A percentile compares a stretch with the other conserved stretches of the same genome.
Evolutionary conservation across 2,888 invertebrate species (phyloP).

Genomic region (Drosophila algonquin): DNA sequence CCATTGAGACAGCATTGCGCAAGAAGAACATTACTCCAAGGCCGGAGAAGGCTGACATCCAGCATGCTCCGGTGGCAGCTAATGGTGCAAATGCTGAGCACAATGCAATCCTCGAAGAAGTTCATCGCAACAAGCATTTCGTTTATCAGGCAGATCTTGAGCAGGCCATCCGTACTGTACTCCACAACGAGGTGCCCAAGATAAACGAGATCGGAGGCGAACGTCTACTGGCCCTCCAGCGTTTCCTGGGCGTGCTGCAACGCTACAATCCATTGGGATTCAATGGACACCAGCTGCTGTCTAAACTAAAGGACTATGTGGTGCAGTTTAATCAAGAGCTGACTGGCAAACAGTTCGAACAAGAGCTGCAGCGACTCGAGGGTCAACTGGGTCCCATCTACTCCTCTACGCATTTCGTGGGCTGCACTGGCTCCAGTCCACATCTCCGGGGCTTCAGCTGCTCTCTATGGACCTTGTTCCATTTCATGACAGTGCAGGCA

Average conservation of each 20-base stretch:
- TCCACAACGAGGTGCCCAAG: slow-evolving; percentile 93
- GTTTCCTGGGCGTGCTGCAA: slow-evolving; percentile 89
- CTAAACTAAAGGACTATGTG: slow-evolving; percentile 86
- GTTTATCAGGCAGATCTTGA: slow-evolving; percentile 95
- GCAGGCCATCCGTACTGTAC: slow-evolving; percentile 91
- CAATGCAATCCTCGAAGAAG: slow-evolving; percentile 63
- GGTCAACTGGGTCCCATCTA: slow-evolving; percentile 85
- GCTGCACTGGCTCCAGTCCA: slow-evolving; percentile 91
- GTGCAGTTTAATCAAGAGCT: slow-evolving; percentile 85
- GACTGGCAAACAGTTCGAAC: slow-evolving; percentile 86
- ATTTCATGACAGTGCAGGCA: slow-evolving; percentile 93
- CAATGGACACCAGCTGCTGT: slow-evolving; percentile 88
- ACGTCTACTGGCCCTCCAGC: slow-evolving; percentile 89
- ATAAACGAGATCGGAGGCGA: slow-evolving; percentile 89
- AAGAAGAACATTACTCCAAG: slow-evolving; percentile 61
- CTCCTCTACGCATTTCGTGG: slow-evolving; percentile 87
- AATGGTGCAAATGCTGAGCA: slow-evolving; percentile 3
- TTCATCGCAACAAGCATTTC: slow-evolving; percentile 84
- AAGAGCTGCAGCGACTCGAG: slow-evolving; percentile 86
- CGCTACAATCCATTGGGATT: slow-evolving; percentile 92
- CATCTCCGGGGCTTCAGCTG: slow-evolving; percentile 94
- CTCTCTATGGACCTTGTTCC: slow-evolving; percentile 97
- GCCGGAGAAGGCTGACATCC: slow-evolving; percentile 23
- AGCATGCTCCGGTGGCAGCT: not conserved
- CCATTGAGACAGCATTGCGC: slow-evolving; percentile 62